phyloP scores from a whole-genome alignment of 2,888 invertebrate species.

The Agonopterix arenella region DNA sequence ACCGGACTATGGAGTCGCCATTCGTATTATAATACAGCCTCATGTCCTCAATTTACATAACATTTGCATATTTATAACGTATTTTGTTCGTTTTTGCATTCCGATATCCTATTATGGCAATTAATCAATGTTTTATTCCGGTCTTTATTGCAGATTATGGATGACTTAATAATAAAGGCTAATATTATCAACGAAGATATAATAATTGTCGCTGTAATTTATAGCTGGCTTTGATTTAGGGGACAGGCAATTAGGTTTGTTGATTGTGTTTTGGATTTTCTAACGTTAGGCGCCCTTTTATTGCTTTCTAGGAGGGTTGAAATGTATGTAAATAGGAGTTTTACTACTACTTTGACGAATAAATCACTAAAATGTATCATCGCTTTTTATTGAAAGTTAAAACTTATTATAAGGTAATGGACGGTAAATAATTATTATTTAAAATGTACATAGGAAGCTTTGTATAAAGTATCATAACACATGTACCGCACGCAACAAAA shows the following conservation, averaged over 20 bases:
- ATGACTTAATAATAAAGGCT: constrained; percentile 15
- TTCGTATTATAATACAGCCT: constrained; percentile 8
- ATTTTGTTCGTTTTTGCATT: constrained; percentile 10
- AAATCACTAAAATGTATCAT: no score
- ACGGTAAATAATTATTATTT: no score
- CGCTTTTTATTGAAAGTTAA: no score
- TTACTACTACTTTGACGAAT: no score
- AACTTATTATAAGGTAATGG: no score
- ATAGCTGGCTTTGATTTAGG: constrained; percentile 12
- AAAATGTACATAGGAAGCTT: no score
- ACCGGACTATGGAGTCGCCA: constrained; percentile 41
- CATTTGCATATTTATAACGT: constrained; percentile 11
- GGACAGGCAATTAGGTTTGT: constrained; percentile 15
- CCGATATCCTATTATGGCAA: constrained; percentile 14
- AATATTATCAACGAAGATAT: constrained; percentile 10
- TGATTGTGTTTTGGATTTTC: constrained; percentile 27
- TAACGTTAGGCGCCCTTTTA: constrained; percentile 48
- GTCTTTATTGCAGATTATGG: constrained; percentile 10
- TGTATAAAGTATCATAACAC: no score
- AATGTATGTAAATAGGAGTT: no score
- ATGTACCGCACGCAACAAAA: no score
- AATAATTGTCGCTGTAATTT: constrained; percentile 15
- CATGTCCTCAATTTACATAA: constrained; percentile 13
- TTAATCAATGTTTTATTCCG: constrained; percentile 15
- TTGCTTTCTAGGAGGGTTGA: constrained; percentile 9